Evolutionary conservation across 2,888 invertebrate genomes (phyloP).

Genomic region (Nomada hirtipes): DNA sequence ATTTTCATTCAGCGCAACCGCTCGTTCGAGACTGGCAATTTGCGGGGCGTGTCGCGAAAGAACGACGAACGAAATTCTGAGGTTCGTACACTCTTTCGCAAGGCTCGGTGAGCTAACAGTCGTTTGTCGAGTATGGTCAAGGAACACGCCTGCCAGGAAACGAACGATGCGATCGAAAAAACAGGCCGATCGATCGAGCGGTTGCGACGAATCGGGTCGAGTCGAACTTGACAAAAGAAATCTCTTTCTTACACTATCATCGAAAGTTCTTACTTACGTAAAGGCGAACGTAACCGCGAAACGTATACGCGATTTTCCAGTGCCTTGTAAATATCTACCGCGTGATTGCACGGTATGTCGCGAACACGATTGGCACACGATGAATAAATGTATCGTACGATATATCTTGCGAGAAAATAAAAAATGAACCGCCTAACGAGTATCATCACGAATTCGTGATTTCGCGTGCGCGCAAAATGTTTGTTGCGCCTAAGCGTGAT

Average conservation of each 20-base stretch:
- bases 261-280: slow-evolving; percentile 28
- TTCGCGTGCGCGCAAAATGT: slow-evolving; percentile 29
- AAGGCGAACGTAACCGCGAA: slow-evolving; percentile 33
- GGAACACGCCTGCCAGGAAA: no score
- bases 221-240: neutral
- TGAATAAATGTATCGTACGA: slow-evolving; percentile 45
- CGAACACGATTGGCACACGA: slow-evolving; percentile 35
- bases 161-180: neutral
- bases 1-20: slow-evolving; percentile 18
- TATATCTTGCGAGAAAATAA: neutral
- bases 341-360: slow-evolving; percentile 67
- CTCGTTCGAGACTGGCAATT: neutral
- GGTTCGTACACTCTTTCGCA: slow-evolving; percentile 8
- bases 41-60: neutral
- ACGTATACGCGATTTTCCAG: slow-evolving; percentile 76
- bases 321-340: slow-evolving; percentile 80
- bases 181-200: neutral
- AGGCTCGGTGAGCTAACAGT: neutral
- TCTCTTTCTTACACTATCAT: slow-evolving; percentile 10
- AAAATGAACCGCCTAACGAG: slow-evolving; percentile 7
- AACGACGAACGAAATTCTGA: neutral
- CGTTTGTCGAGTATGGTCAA: neutral
- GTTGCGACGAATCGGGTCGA: slow-evolving; percentile 8
- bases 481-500: slow-evolving; percentile 27
- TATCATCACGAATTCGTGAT: slow-evolving; percentile 25